Base-by-base conservation (phyloP, 2,888 invertebrate species). In the Nephrotoma guestfalica region DNA sequence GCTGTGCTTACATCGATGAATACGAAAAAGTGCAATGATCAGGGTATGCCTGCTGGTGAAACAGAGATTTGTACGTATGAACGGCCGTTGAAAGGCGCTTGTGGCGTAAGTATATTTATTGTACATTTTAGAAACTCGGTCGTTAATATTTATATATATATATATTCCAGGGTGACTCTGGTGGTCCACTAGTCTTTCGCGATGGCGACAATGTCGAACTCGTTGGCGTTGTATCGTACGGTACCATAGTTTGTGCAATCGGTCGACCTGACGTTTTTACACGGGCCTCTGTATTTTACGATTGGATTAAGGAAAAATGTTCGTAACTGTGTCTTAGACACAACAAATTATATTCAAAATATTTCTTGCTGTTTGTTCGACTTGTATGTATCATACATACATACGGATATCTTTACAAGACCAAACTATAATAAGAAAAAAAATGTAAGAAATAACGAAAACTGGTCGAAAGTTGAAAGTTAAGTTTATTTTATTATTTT, bases 261-360 rank as follows among this genome's bases (percentile, higher is more conserved):
- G 87, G 87, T 2, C 30, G 41, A 40, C 87, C 87, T 7, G 87
- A 87, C 45, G 87, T 86, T 11, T 87, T 85, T 51, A 87, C 87
- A 30, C 18, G 86, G 11, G 86, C 86, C 45, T 86, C 87, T n/a
- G 86, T 84, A n/a, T 87, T 86, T 30, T 30, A 42, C 4, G 15
- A 47, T 83, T 87, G 87, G 87, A 87, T 87, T 40, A 85, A 85
- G 18, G 18, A 42, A 85, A 42, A 85, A 43, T 84, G 84, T 84
- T 41, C 41, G 41, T 84, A 84, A 84, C 41, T 84, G 84, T 84
- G 84, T 84, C 41, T 84, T 84, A 41, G 15, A 84, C 6, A 30
- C 30, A 30, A 30, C 30, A 30, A 30, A 30, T 30, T 30, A 41
- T 84, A 41, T 84, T 41, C n/a, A 1, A 84, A 84, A 84, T 84